Evolutionary conservation across 2,888 invertebrate genomes (phyloP).

Genomic region (Andricus curvator): DNA sequence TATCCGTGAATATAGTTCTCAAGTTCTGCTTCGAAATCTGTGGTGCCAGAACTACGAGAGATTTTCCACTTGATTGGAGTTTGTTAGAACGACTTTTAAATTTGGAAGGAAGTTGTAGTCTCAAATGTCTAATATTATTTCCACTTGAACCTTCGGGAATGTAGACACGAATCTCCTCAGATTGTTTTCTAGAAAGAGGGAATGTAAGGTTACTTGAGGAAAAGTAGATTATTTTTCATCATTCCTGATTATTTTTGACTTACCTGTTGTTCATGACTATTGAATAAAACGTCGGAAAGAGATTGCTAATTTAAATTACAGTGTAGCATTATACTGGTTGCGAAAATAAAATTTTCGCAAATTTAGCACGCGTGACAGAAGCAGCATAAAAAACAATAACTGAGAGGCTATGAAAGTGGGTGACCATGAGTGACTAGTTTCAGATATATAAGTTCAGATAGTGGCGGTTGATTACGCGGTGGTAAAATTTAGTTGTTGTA

Average conservation of each 20-base stretch:
- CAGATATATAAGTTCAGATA: neutral
- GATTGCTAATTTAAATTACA: neutral
- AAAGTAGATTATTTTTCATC: neutral
- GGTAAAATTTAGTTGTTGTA: neutral
- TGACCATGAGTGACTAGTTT: neutral
- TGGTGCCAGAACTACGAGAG: neutral
- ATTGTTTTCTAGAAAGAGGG: neutral
- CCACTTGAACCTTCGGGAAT: neutral
- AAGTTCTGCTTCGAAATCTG: neutral
- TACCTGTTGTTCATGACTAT: slow-evolving; percentile 1
- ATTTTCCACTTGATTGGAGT: neutral
- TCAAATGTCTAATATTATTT: neutral
- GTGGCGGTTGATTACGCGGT: neutral
- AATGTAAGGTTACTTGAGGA: neutral
- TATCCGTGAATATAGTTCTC: neutral
- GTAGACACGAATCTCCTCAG: neutral
- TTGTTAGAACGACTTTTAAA: neutral
- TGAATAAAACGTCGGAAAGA: neutral
- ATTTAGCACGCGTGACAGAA: slow-evolving; percentile 4
- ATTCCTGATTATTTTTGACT: neutral
- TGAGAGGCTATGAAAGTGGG: neutral
- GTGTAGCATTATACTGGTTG: neutral
- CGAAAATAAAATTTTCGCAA: neutral
- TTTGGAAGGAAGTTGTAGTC: neutral
- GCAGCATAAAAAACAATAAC: slow-evolving; percentile 7